Evolutionary conservation across 2,113 vertebrate genomes (phyloP).

Genomic region (Chionodraco myersi): DNA sequence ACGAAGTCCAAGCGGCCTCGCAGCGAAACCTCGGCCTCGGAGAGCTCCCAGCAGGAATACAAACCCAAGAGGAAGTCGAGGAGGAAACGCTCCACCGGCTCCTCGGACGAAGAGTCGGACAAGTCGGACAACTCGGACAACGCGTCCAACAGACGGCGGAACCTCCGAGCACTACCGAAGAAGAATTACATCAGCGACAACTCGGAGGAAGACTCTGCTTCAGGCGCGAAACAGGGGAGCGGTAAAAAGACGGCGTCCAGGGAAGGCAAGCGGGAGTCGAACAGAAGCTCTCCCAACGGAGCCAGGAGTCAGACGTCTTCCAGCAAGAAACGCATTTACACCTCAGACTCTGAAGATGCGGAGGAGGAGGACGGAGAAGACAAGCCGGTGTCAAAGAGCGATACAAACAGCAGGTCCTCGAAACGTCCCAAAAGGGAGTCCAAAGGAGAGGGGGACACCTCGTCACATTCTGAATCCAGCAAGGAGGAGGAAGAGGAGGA

Average conservation of each 20-base stretch:
- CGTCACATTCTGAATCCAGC: slow-evolving; percentile 55
- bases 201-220: slow-evolving; percentile 78
- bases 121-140: slow-evolving; percentile 61
- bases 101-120: slow-evolving; percentile 71
- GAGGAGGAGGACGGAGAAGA: slow-evolving; percentile 30
- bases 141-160: slow-evolving; percentile 41
- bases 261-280: slow-evolving; percentile 34
- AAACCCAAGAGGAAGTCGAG: slow-evolving; percentile 60
- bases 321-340: slow-evolving; percentile 78
- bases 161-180: slow-evolving; percentile 76
- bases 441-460: slow-evolving; percentile 38
- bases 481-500: slow-evolving; percentile 47
- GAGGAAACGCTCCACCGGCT: slow-evolving; percentile 73
- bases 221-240: slow-evolving; percentile 40
- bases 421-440: slow-evolving; percentile 59
- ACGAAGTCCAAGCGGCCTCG: slow-evolving; percentile 59
- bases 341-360: slow-evolving; percentile 79
- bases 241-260: slow-evolving; percentile 38
- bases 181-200: slow-evolving; percentile 82
- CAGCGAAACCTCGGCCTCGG: slow-evolving; percentile 43
- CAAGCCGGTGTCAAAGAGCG: slow-evolving; percentile 41
- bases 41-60: slow-evolving; percentile 66
- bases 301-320: slow-evolving; percentile 58
- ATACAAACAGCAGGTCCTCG: slow-evolving; percentile 49
- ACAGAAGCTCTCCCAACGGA: slow-evolving; percentile 38